Evolutionary conservation across 2,797 vertebrate species (phyloP).

Genomic region (Hirundo rustica): DNA sequence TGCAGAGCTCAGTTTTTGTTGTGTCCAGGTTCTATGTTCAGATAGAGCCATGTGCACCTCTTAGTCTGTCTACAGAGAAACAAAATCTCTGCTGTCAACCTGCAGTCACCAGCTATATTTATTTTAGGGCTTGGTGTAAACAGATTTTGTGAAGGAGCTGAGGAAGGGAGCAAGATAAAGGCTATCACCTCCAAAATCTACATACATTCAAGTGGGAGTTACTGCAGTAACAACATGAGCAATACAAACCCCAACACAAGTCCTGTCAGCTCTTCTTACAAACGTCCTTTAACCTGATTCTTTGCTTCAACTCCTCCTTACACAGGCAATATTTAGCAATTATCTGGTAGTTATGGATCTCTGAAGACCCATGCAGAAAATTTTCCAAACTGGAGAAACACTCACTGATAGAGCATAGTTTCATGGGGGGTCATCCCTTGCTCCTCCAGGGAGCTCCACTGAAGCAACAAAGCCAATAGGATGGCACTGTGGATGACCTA

Average conservation of each 20-base stretch:
- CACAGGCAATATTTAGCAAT: background rate
- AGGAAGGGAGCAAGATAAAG: slow-evolving; percentile 56
- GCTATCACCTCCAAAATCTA: slow-evolving; percentile 47
- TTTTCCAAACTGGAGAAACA: background rate
- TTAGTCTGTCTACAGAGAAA: background rate
- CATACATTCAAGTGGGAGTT: background rate
- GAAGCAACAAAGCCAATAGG: background rate
- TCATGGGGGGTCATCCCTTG: background rate
- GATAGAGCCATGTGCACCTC: background rate
- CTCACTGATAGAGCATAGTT: background rate
- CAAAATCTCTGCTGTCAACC: background rate
- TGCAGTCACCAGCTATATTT: background rate
- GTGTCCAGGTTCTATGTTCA: background rate
- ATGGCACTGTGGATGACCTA: background rate
- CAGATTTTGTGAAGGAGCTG: slow-evolving; percentile 41
- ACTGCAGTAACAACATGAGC: slow-evolving; percentile 7
- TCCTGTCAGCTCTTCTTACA: background rate
- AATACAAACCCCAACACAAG: background rate
- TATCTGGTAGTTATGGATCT: background rate
- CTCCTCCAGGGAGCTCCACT: background rate
- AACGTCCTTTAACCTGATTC: background rate
- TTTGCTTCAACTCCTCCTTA: slow-evolving; percentile 2
- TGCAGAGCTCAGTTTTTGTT: background rate
- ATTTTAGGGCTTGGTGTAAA: slow-evolving; percentile 1
- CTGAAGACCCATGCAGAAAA: background rate